phyloP scores from a whole-genome alignment of 2,113 vertebrate genomes.

The Monarcha castaneiventris region DNA sequence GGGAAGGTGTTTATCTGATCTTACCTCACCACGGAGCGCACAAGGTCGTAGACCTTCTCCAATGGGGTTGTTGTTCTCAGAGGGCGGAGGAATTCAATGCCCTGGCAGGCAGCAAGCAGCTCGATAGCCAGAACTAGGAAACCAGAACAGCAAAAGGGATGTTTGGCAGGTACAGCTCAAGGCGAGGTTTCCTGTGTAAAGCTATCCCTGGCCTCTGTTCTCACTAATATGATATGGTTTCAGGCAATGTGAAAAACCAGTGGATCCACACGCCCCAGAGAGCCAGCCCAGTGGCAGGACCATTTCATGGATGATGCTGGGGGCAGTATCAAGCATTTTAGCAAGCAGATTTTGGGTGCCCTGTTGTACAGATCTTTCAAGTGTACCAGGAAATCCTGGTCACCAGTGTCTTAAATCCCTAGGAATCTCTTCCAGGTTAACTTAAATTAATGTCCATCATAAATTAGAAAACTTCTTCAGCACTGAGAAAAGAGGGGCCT shows the following conservation, averaged over 20 bases:
- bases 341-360: not conserved
- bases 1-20: conserved; percentile 63
- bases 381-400: not conserved
- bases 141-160: not conserved
- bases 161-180: not conserved
- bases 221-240: not conserved
- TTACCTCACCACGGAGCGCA: conserved; percentile 95
- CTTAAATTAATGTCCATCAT: not conserved
- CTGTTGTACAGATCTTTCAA: not conserved
- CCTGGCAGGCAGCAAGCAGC: conserved; percentile 93
- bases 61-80: conserved; percentile 93
- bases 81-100: conserved; percentile 97
- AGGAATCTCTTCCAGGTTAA: not conserved
- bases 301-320: not conserved
- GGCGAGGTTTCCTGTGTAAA: not conserved
- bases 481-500: not conserved
- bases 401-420: not conserved
- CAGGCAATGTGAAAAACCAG: not conserved
- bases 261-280: not conserved
- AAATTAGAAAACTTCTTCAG: not conserved
- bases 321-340: not conserved
- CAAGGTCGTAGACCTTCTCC: conserved; percentile 98
- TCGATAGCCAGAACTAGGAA: conserved; percentile 91
- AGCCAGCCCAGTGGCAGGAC: not conserved
- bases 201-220: not conserved